phyloP scores from a whole-genome alignment of 2,113 vertebrate genomes.

The Hystrix cristata region DNA sequence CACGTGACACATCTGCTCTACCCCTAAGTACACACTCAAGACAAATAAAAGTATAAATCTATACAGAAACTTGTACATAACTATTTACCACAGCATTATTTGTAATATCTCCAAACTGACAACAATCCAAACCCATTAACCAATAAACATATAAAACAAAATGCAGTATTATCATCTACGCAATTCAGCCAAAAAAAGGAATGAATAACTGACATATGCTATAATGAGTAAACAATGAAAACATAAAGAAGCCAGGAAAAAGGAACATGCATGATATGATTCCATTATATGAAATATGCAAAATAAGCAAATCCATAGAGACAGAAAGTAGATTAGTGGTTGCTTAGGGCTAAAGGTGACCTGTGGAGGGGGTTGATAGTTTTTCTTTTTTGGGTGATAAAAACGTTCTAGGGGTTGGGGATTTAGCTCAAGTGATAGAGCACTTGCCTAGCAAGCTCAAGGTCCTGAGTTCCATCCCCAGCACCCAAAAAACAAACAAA shows the following conservation, averaged over 20 bases:
- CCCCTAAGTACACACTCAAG: constrained; percentile 17
- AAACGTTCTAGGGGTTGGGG: background rate
- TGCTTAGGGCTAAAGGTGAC: background rate
- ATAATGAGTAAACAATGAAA: constrained; percentile 16
- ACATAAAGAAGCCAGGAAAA: constrained; percentile 41
- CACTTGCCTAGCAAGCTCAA: no score
- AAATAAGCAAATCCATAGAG: constrained; percentile 23
- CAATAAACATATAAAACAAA: constrained; percentile 54
- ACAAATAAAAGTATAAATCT: constrained; percentile 29
- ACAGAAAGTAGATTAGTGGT: background rate
- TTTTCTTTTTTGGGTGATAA: constrained; percentile 50
- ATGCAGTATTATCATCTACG: background rate
- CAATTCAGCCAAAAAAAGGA: constrained; percentile 42
- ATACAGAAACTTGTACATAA: background rate
- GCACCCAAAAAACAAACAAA: no score
- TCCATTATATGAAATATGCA: constrained; percentile 59
- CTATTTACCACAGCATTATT: constrained; percentile 22
- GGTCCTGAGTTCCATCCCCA: no score
- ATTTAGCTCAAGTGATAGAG: no score
- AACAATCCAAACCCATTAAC: constrained; percentile 37
- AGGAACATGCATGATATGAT: background rate
- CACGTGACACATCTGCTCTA: background rate
- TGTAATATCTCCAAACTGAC: background rate
- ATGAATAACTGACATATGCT: background rate
- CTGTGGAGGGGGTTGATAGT: background rate